phyloP scores from a whole-genome alignment of 2,888 invertebrate species.

The Sinodicranocentrus sp. region DNA sequence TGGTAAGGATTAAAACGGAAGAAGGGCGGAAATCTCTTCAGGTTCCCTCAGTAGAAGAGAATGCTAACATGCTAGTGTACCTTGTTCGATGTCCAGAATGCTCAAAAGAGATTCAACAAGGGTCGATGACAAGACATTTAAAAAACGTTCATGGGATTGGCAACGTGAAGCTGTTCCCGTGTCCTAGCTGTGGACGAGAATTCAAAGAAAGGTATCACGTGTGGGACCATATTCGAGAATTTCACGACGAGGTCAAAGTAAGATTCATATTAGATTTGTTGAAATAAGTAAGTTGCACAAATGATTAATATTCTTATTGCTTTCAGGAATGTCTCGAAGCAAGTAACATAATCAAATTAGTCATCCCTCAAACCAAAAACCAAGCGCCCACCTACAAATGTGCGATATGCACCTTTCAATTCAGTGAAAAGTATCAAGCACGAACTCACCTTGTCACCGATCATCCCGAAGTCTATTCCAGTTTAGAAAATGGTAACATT shows the following conservation, averaged over 20 bases:
- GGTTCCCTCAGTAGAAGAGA: background rate
- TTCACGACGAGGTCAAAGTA: no score
- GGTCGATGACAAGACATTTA: background rate
- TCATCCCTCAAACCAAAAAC: no score
- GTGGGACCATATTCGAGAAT: background rate
- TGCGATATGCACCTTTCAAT: no score
- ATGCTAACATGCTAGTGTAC: no score
- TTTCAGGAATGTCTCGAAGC: background rate
- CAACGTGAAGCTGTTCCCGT: background rate
- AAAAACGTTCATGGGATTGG: background rate
- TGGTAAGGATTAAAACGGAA: background rate
- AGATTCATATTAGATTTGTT: background rate
- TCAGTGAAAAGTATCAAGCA: no score
- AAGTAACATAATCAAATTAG: background rate
- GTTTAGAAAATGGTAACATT: no score
- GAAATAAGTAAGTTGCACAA: background rate
- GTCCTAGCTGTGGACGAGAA: background rate
- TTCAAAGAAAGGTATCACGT: background rate
- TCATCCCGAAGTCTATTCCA: no score
- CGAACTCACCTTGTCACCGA: no score
- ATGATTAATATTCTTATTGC: background rate
- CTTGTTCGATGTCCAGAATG: constrained; percentile 13
- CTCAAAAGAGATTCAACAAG: background rate
- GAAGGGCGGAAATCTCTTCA: background rate
- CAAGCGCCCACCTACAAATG: no score